phyloP scores from a whole-genome alignment of 1,140 invertebrate species.

The Nephotettix cincticeps region DNA sequence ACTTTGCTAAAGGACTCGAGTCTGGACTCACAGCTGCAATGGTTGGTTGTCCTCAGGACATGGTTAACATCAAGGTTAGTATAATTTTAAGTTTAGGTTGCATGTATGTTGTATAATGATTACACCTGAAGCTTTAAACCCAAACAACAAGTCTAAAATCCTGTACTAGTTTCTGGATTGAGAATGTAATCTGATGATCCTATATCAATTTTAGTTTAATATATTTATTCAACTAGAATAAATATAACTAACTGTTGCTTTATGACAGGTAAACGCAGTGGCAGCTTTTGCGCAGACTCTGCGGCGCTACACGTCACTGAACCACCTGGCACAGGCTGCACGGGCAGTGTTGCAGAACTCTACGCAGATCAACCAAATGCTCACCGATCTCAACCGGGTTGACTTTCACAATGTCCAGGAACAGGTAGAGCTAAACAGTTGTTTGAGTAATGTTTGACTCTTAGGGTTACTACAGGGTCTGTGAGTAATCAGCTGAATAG shows the following conservation, averaged over 20 bases:
- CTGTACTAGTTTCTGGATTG: too few species aligned
- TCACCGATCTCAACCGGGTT: conserved; percentile 93
- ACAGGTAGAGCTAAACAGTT: too few species aligned
- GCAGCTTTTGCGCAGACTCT: conserved; percentile 93
- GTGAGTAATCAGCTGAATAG: too few species aligned
- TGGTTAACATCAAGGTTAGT: conserved; percentile 85
- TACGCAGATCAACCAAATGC: conserved; percentile 95
- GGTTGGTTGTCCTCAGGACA: conserved; percentile 78
- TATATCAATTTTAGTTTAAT: too few species aligned
- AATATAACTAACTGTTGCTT: conserved; percentile 18
- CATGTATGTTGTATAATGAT: too few species aligned
- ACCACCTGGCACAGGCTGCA: conserved; percentile 96
- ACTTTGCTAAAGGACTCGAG: conserved; percentile 91
- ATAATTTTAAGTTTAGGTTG: too few species aligned
- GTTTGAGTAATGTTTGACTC: too few species aligned
- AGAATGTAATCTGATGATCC: too few species aligned
- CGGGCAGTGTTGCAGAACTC: conserved; percentile 94
- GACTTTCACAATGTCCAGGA: conserved; percentile 96
- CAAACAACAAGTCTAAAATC: too few species aligned
- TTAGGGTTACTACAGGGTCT: too few species aligned
- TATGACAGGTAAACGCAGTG: conserved; percentile 65
- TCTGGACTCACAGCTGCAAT: conserved; percentile 85
- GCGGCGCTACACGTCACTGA: conserved; percentile 95
- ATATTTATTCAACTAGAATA: too few species aligned
- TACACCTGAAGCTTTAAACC: too few species aligned